Percentiles rank a stretch among this genome's conserved stretches.
These are phyloP conservation scores for Formica exsecta DNA, from an alignment of 1,140 invertebrate genomes.

Conservation along the genomic window DNA sequence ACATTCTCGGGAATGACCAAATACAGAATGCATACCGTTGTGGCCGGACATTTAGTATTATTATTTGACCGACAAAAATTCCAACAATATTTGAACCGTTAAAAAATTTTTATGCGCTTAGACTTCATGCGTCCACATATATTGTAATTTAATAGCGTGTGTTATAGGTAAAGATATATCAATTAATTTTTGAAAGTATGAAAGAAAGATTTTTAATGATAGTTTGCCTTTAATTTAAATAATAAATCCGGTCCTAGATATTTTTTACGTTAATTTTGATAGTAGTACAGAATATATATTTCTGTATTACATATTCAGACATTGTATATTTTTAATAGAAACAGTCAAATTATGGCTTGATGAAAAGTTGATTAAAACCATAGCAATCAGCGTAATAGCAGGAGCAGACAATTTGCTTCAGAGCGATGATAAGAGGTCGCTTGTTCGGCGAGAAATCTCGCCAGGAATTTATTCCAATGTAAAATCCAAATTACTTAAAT, in stretches of 20 bases:
- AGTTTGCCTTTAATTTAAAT: neutral
- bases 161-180: neutral
- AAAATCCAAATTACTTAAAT: conserved; percentile 51
- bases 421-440: conserved; percentile 7
- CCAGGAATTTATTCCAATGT: conserved; percentile 34
- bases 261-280: neutral
- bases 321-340: neutral
- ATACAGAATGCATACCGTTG: neutral
- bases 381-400: neutral
- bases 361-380: neutral
- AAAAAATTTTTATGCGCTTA: neutral
- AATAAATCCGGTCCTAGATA: neutral
- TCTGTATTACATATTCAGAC: neutral
- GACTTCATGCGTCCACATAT: too few species aligned
- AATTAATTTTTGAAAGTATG: neutral
- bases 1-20: neutral
- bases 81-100: neutral
- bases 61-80: neutral
- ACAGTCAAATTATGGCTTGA: neutral
- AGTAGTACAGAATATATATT: neutral
- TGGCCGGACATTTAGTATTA: neutral
- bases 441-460: neutral
- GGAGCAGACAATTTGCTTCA: conserved; percentile 20
- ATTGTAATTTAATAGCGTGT: neutral
- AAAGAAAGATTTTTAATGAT: neutral